Evolutionary conservation across 37 sponge, comb jelly and placozoan species (phyloP).

Genomic region (Aplysina aerophoba): DNA sequence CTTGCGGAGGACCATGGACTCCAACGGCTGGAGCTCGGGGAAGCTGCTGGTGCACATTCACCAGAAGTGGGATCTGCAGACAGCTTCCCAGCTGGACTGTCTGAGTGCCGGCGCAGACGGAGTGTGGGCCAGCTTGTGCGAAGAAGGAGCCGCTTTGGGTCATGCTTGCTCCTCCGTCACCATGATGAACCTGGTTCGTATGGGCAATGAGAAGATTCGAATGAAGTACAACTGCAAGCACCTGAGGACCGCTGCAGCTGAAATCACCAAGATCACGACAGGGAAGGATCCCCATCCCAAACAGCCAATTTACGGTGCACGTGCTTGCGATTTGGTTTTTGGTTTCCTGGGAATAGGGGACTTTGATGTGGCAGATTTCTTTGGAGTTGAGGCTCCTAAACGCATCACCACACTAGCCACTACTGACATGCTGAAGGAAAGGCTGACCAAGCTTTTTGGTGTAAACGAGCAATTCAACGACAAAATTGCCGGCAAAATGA

Average conservation of each 20-base stretch:
- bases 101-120: constrained; percentile 83
- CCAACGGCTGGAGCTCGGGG: constrained; percentile 71
- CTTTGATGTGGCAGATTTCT: constrained; percentile 84
- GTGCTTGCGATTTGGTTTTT: constrained; percentile 78
- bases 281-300: constrained; percentile 71
- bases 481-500: constrained; percentile 69
- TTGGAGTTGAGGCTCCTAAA: constrained; percentile 61
- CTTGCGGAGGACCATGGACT: constrained; percentile 69
- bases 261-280: constrained; percentile 77
- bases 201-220: constrained; percentile 75
- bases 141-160: constrained; percentile 89
- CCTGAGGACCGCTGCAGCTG: constrained; percentile 68
- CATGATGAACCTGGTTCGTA: constrained; percentile 82
- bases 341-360: constrained; percentile 62
- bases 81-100: constrained; percentile 72
- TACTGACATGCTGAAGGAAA: constrained; percentile 65
- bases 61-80: constrained; percentile 84
- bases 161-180: constrained; percentile 84
- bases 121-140: constrained; percentile 86
- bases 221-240: constrained; percentile 75
- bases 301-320: constrained; percentile 76
- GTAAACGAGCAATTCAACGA: constrained; percentile 62
- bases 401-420: constrained; percentile 81
- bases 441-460: constrained; percentile 70
- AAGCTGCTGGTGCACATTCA: constrained; percentile 76